phyloP scores from a whole-genome alignment of 2,888 invertebrate genomes.

The Dendrolimus pini region DNA sequence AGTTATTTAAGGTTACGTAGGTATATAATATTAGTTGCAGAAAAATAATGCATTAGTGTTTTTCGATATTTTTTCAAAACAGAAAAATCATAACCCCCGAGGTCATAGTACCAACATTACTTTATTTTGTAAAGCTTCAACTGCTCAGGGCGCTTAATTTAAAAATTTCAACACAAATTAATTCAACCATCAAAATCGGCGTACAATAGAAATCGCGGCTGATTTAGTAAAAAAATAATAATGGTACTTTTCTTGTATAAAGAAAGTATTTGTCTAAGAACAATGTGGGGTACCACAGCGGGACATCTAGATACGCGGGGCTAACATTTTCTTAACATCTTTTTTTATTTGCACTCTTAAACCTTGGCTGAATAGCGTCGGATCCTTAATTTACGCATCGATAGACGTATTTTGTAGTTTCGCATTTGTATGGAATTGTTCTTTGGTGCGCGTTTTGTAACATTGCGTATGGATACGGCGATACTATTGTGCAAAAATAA shows the following conservation, averaged over 20 bases:
- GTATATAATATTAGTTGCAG: too few relatives aligned
- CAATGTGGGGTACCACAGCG: constrained; percentile 67
- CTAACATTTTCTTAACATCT: constrained; percentile 53
- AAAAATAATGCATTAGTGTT: too few relatives aligned
- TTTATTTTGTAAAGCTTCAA: neutral
- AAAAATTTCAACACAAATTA: constrained; percentile 44
- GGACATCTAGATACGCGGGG: constrained; percentile 65
- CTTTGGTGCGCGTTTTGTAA: constrained; percentile 56
- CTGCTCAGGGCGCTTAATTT: constrained; percentile 31
- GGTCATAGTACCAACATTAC: neutral
- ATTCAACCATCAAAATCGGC: constrained; percentile 58
- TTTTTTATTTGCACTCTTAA: constrained; percentile 57
- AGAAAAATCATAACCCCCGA: too few relatives aligned
- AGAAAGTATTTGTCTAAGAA: constrained; percentile 75
- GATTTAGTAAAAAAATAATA: constrained; percentile 61
- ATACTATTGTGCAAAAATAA: constrained; percentile 36
- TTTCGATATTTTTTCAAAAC: too few relatives aligned
- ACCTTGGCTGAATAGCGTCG: constrained; percentile 55
- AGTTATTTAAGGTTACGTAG: too few relatives aligned
- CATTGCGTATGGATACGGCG: constrained; percentile 43
- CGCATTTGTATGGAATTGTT: constrained; percentile 64
- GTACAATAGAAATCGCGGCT: constrained; percentile 44
- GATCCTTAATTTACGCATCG: constrained; percentile 74
- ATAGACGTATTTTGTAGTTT: constrained; percentile 63
- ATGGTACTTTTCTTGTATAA: constrained; percentile 45